These are phyloP conservation scores for Steinernema carpocapsae DNA, from an alignment of 2,888 invertebrate genomes.

Conservation along the genomic window DNA sequence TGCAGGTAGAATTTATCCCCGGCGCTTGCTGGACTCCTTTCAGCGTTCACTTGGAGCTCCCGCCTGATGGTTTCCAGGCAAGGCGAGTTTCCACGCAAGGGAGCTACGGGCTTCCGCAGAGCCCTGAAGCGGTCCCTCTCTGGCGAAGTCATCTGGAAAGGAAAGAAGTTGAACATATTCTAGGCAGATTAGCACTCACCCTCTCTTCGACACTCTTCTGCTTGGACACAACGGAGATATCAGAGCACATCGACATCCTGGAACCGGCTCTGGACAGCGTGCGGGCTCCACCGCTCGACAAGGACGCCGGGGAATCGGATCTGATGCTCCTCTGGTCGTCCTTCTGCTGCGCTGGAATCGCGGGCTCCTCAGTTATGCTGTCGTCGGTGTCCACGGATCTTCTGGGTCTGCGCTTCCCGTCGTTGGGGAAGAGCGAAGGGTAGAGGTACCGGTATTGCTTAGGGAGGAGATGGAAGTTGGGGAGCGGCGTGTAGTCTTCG, in stretches of 20 bases:
- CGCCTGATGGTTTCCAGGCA: not conserved
- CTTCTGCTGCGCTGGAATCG: not conserved
- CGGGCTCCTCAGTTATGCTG: not conserved
- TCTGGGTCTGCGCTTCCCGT: not conserved
- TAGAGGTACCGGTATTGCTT: conserved; percentile 47
- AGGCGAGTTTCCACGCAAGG: not conserved
- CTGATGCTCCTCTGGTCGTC: not conserved
- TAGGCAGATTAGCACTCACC: not conserved
- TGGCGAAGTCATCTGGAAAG: not conserved
- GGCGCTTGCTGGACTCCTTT: not conserved
- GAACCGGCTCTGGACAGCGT: not conserved
- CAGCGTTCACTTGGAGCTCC: not conserved
- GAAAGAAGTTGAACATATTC: not conserved
- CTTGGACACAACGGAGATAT: not conserved
- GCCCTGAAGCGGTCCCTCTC: not conserved
- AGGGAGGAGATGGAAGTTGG: conserved; percentile 54
- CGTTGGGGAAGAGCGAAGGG: conserved; percentile 39
- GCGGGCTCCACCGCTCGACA: not conserved
- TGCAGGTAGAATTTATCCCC: not conserved
- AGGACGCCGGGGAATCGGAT: not conserved
- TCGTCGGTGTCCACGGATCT: not conserved
- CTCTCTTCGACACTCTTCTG: not conserved
- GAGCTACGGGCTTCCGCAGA: not conserved
- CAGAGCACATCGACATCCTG: not conserved
- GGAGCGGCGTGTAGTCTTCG: conserved; percentile 53